Evolutionary conservation across 35 echinoderm and acorn worm species (phyloP).

Genomic region (Ophioderma brevispina): DNA sequence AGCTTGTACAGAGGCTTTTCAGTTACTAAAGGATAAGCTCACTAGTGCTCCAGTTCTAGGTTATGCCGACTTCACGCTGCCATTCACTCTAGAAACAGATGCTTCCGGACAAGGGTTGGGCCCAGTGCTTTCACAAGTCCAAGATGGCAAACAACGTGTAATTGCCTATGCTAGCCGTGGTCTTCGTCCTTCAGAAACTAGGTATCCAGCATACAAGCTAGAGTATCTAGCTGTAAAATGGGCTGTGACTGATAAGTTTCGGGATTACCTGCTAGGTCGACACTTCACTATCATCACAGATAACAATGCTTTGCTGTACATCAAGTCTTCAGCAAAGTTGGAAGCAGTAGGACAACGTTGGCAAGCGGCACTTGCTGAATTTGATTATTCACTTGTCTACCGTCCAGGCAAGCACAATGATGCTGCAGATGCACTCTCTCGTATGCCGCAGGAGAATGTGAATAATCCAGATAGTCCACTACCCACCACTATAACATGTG

Average conservation of each 20-base stretch:
- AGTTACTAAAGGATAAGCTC: not conserved
- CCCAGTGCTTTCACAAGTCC: slow-evolving; percentile 7
- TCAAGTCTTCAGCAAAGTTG: not conserved
- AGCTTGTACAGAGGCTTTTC: slow-evolving; percentile 16
- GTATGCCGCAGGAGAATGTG: too few relatives aligned
- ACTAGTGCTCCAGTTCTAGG: slow-evolving; percentile 48
- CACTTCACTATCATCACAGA: slow-evolving; percentile 62
- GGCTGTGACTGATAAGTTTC: slow-evolving; percentile 42
- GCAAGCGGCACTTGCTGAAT: not conserved
- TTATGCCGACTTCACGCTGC: slow-evolving; percentile 43
- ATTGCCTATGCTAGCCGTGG: slow-evolving; percentile 56
- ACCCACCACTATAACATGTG: too few relatives aligned
- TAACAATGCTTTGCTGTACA: slow-evolving; percentile 22
- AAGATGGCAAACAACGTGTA: slow-evolving; percentile 58
- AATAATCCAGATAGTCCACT: too few relatives aligned
- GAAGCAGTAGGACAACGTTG: not conserved
- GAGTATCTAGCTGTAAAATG: slow-evolving; percentile 60
- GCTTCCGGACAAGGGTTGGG: not conserved
- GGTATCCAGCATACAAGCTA: slow-evolving; percentile 27
- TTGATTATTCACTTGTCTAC: not conserved
- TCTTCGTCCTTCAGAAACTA: slow-evolving; percentile 4
- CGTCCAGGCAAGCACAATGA: not conserved
- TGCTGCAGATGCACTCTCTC: not conserved
- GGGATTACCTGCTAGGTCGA: slow-evolving; percentile 35
- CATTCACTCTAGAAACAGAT: slow-evolving; percentile 41